Evolutionary conservation across 2,888 invertebrate species (phyloP).

Genomic region (Tinea pellionella): DNA sequence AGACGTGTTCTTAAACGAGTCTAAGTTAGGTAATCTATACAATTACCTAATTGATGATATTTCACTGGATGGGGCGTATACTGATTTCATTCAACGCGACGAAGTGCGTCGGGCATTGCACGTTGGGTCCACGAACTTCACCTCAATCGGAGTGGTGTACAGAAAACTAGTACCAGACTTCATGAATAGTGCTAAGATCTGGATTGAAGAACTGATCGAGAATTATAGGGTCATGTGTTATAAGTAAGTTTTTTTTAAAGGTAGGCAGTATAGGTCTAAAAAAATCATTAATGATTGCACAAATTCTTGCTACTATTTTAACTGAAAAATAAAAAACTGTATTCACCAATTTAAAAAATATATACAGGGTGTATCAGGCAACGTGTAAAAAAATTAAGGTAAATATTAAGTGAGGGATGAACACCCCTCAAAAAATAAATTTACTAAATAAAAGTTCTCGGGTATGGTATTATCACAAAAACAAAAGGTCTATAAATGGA

Average conservation of each 20-base stretch:
- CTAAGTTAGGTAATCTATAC: constrained; percentile 56
- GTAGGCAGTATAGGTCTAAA: too few relatives aligned
- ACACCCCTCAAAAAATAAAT: too few relatives aligned
- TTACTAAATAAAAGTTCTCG: too few relatives aligned
- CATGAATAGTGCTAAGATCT: constrained; percentile 68
- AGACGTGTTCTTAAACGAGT: constrained; percentile 48
- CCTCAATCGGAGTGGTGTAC: constrained; percentile 61
- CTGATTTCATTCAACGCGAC: constrained; percentile 50
- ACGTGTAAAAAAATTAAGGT: too few relatives aligned
- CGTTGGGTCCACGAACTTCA: constrained; percentile 62
- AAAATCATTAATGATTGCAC: too few relatives aligned
- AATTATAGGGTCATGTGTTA: constrained; percentile 71
- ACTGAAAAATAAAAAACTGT: too few relatives aligned
- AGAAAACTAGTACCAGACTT: constrained; percentile 62
- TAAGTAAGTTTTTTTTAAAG: constrained; percentile 52
- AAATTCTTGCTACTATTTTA: too few relatives aligned
- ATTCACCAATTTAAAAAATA: too few relatives aligned
- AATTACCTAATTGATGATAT: constrained; percentile 58
- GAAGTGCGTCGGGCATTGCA: constrained; percentile 60
- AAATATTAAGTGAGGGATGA: too few relatives aligned
- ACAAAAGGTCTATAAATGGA: too few relatives aligned
- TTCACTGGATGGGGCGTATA: constrained; percentile 44
- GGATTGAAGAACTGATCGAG: constrained; percentile 65
- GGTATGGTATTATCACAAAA: too few relatives aligned
- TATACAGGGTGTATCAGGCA: too few relatives aligned